Evolutionary conservation across 2,888 invertebrate species (phyloP).

Genomic region (Hanleya hanleyi): DNA sequence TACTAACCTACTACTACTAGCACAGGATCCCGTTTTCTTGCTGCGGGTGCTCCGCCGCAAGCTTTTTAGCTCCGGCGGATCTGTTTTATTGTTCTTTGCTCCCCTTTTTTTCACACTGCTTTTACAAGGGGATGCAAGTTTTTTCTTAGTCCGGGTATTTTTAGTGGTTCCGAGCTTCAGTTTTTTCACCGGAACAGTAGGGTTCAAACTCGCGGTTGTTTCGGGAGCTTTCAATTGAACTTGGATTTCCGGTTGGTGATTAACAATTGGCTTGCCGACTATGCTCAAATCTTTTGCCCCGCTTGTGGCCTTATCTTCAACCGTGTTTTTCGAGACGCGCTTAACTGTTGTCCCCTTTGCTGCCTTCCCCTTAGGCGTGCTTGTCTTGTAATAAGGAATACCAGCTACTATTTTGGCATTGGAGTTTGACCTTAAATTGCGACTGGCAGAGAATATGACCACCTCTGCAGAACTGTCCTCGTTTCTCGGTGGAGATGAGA

Average conservation of each 20-base stretch:
- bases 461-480: not conserved
- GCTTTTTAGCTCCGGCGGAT: slow-evolving; percentile 50
- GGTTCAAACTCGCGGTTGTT: not conserved
- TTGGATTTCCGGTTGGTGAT: slow-evolving; percentile 5
- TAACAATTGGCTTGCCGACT: not conserved
- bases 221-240: not conserved
- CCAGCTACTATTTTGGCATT: slow-evolving; percentile 35
- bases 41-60: slow-evolving; percentile 52
- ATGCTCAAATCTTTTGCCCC: not conserved
- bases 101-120: not conserved
- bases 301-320: not conserved
- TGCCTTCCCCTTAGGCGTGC: not conserved
- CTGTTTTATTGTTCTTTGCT: not conserved
- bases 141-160: not conserved
- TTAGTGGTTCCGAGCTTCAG: not conserved
- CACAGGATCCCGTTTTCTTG: slow-evolving; percentile 80
- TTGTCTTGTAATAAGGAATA: slow-evolving; percentile 34
- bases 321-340: not conserved
- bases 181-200: not conserved
- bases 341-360: not conserved
- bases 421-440: slow-evolving; percentile 39
- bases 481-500: not conserved
- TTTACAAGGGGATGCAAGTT: not conserved
- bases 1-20: slow-evolving; percentile 76
- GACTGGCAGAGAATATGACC: not conserved